These are phyloP conservation scores for Melanotaenia trifasciata DNA, from an alignment of 2,797 vertebrate genomes.

Conservation along the genomic window DNA sequence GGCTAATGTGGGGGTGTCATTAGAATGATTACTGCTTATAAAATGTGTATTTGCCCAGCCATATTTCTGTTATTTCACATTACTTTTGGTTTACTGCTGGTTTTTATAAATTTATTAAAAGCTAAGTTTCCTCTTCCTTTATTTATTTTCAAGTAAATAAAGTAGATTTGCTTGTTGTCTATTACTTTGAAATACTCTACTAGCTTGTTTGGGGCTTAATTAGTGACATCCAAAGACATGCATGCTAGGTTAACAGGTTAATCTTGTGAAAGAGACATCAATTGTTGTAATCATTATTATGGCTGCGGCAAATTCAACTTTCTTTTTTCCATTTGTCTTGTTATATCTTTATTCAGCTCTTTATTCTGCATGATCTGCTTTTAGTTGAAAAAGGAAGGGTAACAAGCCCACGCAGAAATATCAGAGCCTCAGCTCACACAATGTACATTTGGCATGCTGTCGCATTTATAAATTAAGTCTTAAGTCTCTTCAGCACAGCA, in stretches of 20 bases:
- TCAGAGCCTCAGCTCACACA: slow-evolving; percentile 24
- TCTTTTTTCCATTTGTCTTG: not conserved
- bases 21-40: slow-evolving; percentile 48
- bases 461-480: slow-evolving; percentile 52
- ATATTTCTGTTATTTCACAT: slow-evolving; percentile 42
- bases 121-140: slow-evolving; percentile 1
- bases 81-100: slow-evolving; percentile 16
- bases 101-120: slow-evolving; percentile 44
- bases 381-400: slow-evolving; percentile 29
- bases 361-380: slow-evolving; percentile 32
- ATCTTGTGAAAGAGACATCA: too few relatives aligned
- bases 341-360: slow-evolving; percentile 11
- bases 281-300: not conserved
- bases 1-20: slow-evolving; percentile 46
- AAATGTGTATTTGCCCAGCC: slow-evolving; percentile 37
- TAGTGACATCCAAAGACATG: not conserved
- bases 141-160: slow-evolving; percentile 11
- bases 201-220: not conserved
- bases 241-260: too few relatives aligned
- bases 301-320: not conserved
- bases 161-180: slow-evolving; percentile 16
- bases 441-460: slow-evolving; percentile 38
- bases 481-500: slow-evolving; percentile 31
- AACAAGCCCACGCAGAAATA: slow-evolving; percentile 36
- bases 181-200: not conserved